A percentile compares a stretch with the other conserved stretches of the same genome.
These are phyloP conservation scores for Acropora tenuis DNA, from an alignment of 64 coral and sea anemone species.

Conservation along the genomic window DNA sequence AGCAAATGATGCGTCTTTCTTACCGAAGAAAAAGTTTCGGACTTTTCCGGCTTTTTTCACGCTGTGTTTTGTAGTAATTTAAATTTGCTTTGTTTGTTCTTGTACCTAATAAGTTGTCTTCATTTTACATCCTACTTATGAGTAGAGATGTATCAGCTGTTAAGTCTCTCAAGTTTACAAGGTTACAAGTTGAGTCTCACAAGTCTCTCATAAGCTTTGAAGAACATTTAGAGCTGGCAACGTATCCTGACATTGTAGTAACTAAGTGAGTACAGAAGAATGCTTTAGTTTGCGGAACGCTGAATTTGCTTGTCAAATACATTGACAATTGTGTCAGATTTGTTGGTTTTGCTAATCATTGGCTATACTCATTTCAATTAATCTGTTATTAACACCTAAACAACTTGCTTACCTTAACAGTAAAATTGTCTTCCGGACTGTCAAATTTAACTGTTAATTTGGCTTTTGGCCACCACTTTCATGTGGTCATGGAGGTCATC, in stretches of 20 bases:
- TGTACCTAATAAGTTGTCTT: neutral
- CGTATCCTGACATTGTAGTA: neutral
- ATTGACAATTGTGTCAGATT: constrained; percentile 7
- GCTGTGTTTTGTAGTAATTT: neutral
- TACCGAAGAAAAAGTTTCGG: neutral
- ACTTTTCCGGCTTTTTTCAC: no score
- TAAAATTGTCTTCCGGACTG: neutral
- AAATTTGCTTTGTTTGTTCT: neutral
- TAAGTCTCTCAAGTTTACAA: neutral
- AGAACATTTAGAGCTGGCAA: neutral
- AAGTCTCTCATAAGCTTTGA: neutral
- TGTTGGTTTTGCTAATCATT: neutral
- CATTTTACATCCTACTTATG: neutral
- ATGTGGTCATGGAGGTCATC: neutral
- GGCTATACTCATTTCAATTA: neutral
- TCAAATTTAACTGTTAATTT: neutral
- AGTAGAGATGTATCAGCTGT: neutral
- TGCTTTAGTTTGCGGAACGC: constrained; percentile 15
- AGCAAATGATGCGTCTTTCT: neutral
- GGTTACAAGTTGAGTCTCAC: no score
- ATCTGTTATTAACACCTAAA: neutral
- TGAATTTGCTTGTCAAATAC: constrained; percentile 21
- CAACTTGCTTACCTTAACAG: neutral
- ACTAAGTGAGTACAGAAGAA: constrained; percentile 40
- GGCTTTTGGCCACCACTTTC: neutral